Conservation (phyloP, 2,797 vertebrate species). For the Arctocebus calabarensis region DNA sequence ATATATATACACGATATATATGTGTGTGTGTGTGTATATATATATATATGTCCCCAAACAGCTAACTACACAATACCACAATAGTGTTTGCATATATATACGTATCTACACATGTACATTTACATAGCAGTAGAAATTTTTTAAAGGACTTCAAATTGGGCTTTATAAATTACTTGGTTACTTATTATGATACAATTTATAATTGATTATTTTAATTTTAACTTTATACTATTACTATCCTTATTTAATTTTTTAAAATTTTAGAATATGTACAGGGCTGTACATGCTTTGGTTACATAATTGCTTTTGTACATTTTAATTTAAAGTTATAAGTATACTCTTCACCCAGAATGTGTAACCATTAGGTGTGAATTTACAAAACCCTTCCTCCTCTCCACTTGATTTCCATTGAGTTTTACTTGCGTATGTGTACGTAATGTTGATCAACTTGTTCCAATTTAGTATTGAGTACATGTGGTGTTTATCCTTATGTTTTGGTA, state of each 20-base stretch:
- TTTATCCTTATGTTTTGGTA: not conserved
- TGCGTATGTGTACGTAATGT: too few species aligned
- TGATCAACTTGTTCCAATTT: too few species aligned
- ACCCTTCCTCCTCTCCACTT: too few species aligned
- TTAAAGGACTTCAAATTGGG: not conserved
- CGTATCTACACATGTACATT: not conserved
- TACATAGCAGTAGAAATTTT: not conserved
- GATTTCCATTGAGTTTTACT: too few species aligned
- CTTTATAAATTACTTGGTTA: slow-evolving; percentile 13
- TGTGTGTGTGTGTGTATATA: not conserved
- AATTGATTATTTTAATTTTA: not conserved
- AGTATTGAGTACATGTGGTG: too few species aligned
- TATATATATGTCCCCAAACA: not conserved
- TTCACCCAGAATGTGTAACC: too few species aligned
- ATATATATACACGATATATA: not conserved
- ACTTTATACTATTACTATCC: not conserved
- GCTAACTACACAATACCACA: not conserved
- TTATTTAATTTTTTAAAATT: not conserved
- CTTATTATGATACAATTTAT: not conserved
- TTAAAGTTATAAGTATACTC: too few species aligned
- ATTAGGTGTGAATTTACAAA: too few species aligned
- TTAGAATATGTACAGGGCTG: too few species aligned
- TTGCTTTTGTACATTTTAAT: too few species aligned
- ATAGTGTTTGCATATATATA: not conserved
- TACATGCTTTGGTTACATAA: too few species aligned